These are phyloP conservation scores for Drosophila truncata DNA, from an alignment of 1,140 invertebrate genomes.

Conservation along the genomic window DNA sequence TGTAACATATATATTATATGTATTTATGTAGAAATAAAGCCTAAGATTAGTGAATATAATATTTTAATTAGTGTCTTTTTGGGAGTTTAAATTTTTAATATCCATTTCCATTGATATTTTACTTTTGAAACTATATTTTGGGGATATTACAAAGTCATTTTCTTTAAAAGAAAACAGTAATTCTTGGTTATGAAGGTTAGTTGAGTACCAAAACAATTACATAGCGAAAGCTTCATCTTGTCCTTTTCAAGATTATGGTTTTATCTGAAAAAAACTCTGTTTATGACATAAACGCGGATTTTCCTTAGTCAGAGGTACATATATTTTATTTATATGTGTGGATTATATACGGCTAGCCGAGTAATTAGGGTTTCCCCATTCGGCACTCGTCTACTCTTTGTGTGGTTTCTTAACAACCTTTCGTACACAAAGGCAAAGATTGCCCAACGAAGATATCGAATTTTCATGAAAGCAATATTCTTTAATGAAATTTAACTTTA, in stretches of 20 bases:
- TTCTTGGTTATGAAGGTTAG: not conserved
- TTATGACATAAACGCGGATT: not conserved
- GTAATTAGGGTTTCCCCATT: conserved; percentile 4
- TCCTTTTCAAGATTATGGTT: not conserved
- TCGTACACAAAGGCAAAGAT: not conserved
- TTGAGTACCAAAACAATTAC: not conserved
- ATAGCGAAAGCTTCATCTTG: not conserved
- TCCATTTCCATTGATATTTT: not conserved
- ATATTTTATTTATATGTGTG: too few relatives aligned
- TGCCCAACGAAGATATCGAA: not conserved
- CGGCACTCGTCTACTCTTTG: not conserved
- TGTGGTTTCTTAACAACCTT: not conserved
- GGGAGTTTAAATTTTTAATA: not conserved
- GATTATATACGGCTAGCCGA: not conserved
- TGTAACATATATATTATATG: conserved; percentile 15
- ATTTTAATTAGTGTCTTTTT: not conserved
- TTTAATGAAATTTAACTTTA: not conserved
- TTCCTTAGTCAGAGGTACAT: not conserved
- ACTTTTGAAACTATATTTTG: not conserved
- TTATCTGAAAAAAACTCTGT: not conserved
- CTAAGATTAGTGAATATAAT: conserved; percentile 19
- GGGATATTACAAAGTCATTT: not conserved
- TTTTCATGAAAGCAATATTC: not conserved
- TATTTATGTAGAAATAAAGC: conserved; percentile 57
- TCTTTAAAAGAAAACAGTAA: too few relatives aligned